A percentile compares a stretch with the other conserved stretches of the same genome.
phyloP scores from a whole-genome alignment of 1,140 invertebrate genomes.

The Pachyrhynchus sulphureomaculatus region DNA sequence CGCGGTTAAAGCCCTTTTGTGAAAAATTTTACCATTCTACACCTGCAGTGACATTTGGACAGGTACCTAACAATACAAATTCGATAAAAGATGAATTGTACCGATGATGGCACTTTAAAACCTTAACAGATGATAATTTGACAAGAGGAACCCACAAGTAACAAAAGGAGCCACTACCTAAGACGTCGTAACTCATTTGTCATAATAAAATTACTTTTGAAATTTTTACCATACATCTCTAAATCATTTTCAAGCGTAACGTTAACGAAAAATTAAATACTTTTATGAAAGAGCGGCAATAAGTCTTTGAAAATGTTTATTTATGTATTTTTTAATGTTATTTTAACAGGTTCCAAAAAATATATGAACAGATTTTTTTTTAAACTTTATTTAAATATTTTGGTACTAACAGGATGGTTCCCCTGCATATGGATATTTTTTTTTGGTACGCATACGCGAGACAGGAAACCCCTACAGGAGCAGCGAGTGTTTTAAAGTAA shows the following conservation, averaged over 20 bases:
- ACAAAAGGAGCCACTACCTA: conserved; percentile 38
- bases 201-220: conserved; percentile 40
- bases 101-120: conserved; percentile 34
- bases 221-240: conserved; percentile 19
- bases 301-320: neutral
- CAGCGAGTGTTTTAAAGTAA: too few relatives aligned
- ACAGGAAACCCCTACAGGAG: too few relatives aligned
- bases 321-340: too few relatives aligned
- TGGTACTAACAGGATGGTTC: too few relatives aligned
- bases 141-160: conserved; percentile 42
- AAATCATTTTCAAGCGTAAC: conserved; percentile 8
- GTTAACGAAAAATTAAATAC: neutral
- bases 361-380: too few relatives aligned
- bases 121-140: conserved; percentile 41
- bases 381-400: too few relatives aligned
- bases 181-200: conserved; percentile 41
- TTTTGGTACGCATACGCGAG: too few relatives aligned
- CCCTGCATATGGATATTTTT: too few relatives aligned
- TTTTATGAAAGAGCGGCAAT: neutral
- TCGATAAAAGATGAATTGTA: conserved; percentile 34
- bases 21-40: conserved; percentile 36
- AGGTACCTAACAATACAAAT: conserved; percentile 32
- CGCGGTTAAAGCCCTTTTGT: conserved; percentile 22
- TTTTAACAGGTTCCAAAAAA: too few relatives aligned
- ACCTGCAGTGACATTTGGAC: conserved; percentile 34